Evolutionary conservation across 2,888 invertebrate species (phyloP).

Genomic region (Cephus rjabovi): DNA sequence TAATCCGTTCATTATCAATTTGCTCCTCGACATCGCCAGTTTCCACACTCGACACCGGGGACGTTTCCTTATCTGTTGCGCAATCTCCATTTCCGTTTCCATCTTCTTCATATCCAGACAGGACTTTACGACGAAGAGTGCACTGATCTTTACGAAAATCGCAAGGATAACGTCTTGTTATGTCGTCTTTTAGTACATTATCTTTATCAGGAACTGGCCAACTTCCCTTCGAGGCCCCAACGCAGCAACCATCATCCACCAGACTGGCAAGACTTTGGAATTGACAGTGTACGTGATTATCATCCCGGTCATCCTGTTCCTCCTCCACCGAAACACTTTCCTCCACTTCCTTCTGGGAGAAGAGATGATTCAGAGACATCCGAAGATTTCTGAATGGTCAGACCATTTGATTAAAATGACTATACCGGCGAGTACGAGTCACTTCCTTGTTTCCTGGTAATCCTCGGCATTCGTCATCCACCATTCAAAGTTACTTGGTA

Average conservation of each 20-base stretch:
- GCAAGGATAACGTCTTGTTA: too few relatives aligned
- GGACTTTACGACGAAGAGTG: too few relatives aligned
- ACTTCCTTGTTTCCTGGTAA: constrained; percentile 26
- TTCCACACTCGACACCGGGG: constrained; percentile 17
- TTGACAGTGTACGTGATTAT: not conserved
- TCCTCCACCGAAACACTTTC: not conserved
- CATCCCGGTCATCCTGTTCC: not conserved
- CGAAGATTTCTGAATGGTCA: constrained; percentile 16
- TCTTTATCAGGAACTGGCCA: too few relatives aligned
- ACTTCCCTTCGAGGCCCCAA: too few relatives aligned
- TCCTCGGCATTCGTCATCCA: constrained; percentile 29
- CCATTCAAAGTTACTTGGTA: constrained; percentile 18
- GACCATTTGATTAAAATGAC: too few relatives aligned
- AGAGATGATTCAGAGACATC: constrained; percentile 27
- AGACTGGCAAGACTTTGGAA: not conserved
- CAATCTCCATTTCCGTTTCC: constrained; percentile 17
- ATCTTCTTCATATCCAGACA: too few relatives aligned
- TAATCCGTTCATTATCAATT: constrained; percentile 62
- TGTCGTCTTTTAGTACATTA: too few relatives aligned
- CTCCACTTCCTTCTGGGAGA: constrained; percentile 1
- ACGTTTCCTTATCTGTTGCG: constrained; percentile 23
- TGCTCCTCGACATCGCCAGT: constrained; percentile 52
- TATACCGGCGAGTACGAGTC: constrained; percentile 9
- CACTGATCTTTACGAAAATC: too few relatives aligned
- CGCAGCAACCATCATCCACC: too few relatives aligned